Base-by-base conservation (phyloP, 2,888 invertebrate species). In the Arge pagana region DNA sequence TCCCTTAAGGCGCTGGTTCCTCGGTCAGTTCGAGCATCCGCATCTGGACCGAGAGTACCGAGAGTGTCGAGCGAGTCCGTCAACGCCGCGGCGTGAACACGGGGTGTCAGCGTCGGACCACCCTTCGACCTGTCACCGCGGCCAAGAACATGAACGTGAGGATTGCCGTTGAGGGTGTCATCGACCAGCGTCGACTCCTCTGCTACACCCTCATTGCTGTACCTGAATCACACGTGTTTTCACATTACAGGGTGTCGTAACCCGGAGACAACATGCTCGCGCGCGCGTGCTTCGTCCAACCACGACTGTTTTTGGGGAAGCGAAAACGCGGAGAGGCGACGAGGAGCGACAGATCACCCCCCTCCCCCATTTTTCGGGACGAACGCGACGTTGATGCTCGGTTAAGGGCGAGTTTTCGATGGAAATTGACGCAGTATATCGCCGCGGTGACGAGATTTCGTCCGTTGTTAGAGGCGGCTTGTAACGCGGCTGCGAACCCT, bases 111-210 rank as follows among this genome's bases (percentile, higher is more conserved):
- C 24, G 37, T 37, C 36, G 49, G 40, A 31, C 37, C 49, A 31
- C 37, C 49, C 40, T 39, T 40, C 31, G 21, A 40, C 31, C 37
- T 39, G 37, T 49, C 49, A 26, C 24, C 23, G 16, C 36, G 36
- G 37, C 37, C 48, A 19, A 37, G 48, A 24, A 48, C 37, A 31
- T 49, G 40, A 40, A 30, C 31, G 49, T 49, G 68, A 62, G 71
- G 67, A 67, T 74, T 74, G 57, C 74, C 73, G 66, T 74, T 74
- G 69, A 74, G 72, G 67, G 67, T 74, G 67, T 74, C 73, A 65
- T 74, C 73, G 64, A 72, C 72, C 66, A 72, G 63, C 63, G 69
- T 65, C 63, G 73, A 72, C 62, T 74, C 72, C 54, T 61, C 61
- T 59, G 66, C 63, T 58, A 62, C 69, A 68, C 70, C 72, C 71